Percentiles rank a stretch among this genome's conserved stretches.
These are phyloP conservation scores for Anoplolepis gracilipes DNA, from an alignment of 1,140 invertebrate genomes.

Conservation along the genomic window DNA sequence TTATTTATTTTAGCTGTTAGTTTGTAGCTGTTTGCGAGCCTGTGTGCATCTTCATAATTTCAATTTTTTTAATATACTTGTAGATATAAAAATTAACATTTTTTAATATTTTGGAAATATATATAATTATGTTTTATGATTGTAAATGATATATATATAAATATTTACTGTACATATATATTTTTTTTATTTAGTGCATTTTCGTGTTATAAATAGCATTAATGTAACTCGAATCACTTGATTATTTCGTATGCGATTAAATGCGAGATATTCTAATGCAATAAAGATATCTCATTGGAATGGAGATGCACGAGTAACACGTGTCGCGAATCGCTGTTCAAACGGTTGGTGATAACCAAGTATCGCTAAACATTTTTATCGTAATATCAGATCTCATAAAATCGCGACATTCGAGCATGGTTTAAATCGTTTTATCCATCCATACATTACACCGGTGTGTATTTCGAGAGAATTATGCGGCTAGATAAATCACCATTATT, in stretches of 20 bases:
- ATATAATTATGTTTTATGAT: not conserved
- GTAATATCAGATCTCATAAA: constrained; percentile 30
- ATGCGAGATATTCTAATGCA: constrained; percentile 6
- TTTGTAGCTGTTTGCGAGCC: not conserved
- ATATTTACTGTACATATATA: not conserved
- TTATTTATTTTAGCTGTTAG: not conserved
- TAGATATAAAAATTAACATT: not conserved
- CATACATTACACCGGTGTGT: not conserved
- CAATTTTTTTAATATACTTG: not conserved
- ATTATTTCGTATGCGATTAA: constrained; percentile 11
- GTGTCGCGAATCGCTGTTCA: not conserved
- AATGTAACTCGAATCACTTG: constrained; percentile 15
- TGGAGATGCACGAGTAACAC: not conserved
- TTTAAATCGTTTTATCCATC: constrained; percentile 16
- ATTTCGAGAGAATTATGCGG: constrained; percentile 43
- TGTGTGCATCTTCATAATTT: not conserved
- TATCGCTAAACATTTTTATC: constrained; percentile 36
- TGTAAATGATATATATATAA: not conserved
- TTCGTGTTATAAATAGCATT: not conserved
- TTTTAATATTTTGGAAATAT: not conserved
- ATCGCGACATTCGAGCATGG: constrained; percentile 18
- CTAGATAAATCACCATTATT: constrained; percentile 54
- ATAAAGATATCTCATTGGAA: constrained; percentile 9
- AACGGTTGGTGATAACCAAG: constrained; percentile 22
- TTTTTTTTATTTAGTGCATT: not conserved